phyloP scores from a whole-genome alignment of 2,888 invertebrate species.

The Colletes collaris region DNA sequence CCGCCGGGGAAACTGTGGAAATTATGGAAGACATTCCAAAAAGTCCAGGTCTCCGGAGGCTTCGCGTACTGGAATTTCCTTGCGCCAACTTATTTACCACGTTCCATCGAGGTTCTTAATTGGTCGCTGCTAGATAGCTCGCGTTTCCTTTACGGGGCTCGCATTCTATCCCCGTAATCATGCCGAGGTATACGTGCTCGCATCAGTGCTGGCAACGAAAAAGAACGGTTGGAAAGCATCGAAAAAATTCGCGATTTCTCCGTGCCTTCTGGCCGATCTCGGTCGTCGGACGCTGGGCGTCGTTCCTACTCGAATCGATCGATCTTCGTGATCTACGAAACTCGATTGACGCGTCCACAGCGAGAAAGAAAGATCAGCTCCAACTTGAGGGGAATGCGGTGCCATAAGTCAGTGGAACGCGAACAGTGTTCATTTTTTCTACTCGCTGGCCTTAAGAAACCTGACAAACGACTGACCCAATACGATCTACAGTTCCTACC shows the following conservation, averaged over 20 bases:
- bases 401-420: no score
- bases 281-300: background rate
- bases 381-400: no score
- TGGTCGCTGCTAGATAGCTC: slow-evolving; percentile 49
- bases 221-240: background rate
- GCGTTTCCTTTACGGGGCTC: slow-evolving; percentile 48
- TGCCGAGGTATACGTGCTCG: slow-evolving; percentile 33
- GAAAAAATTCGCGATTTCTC: slow-evolving; percentile 34
- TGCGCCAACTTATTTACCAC: slow-evolving; percentile 53
- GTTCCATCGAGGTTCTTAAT: slow-evolving; percentile 51
- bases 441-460: no score
- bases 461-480: no score
- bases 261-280: background rate
- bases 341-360: background rate
- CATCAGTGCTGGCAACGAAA: slow-evolving; percentile 15
- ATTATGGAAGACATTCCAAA: slow-evolving; percentile 44
- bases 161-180: slow-evolving; percentile 51
- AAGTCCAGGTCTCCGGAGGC: slow-evolving; percentile 18
- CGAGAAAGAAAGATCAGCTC: no score
- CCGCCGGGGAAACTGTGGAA: slow-evolving; percentile 29
- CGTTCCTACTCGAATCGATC: background rate
- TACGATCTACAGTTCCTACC: no score
- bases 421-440: no score
- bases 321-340: background rate
- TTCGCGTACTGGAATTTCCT: slow-evolving; percentile 52